phyloP scores from a whole-genome alignment of 92 coral and sea anemone genomes.

The Nematostella vectensis region DNA sequence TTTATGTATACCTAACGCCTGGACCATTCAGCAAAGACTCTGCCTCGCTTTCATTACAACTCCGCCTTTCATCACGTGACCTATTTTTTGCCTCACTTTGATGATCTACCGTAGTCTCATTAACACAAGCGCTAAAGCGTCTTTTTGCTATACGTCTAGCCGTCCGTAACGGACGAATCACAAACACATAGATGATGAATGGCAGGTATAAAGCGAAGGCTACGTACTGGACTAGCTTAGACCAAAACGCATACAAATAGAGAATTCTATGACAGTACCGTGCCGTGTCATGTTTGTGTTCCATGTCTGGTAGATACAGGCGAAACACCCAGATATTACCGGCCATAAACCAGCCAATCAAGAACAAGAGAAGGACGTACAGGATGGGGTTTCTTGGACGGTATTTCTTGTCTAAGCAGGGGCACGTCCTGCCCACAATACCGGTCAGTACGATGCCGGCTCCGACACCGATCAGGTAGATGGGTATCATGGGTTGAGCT shows the following conservation, averaged over 20 bases:
- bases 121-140: too few species aligned
- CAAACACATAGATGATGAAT: not conserved
- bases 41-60: too few species aligned
- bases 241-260: not conserved
- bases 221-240: not conserved
- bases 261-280: not conserved
- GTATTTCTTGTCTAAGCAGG: not conserved
- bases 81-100: too few species aligned
- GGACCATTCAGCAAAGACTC: too few species aligned
- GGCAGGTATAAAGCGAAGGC: not conserved
- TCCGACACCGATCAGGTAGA: conserved; percentile 2
- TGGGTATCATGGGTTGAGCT: not conserved
- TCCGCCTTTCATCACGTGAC: too few species aligned
- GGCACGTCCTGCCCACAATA: not conserved
- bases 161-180: not conserved
- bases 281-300: not conserved
- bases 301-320: not conserved
- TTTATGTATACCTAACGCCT: too few species aligned
- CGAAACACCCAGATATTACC: conserved; percentile 1
- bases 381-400: not conserved
- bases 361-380: not conserved
- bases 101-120: too few species aligned
- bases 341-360: not conserved
- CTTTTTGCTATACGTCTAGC: not conserved
- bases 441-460: not conserved